Evolutionary conservation across 1,140 invertebrate genomes (phyloP).

Genomic region (Philotrypesis tridentata): DNA sequence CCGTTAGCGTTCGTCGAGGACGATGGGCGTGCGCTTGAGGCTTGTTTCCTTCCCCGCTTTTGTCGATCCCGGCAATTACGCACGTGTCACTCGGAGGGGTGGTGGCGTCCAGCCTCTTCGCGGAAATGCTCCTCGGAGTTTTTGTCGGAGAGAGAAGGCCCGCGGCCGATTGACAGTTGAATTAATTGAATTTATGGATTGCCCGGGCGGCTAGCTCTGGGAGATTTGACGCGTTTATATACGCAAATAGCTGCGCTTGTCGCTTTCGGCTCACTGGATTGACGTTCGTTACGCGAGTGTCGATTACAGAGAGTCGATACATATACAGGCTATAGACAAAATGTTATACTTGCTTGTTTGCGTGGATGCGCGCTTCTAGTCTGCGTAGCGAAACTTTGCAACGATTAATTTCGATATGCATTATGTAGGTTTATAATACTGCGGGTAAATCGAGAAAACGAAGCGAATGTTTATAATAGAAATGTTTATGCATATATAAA

Average conservation of each 20-base stretch:
- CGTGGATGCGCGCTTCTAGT: no score
- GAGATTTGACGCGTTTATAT: conserved; percentile 13
- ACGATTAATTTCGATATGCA: no score
- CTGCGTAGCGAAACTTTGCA: no score
- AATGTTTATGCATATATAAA: no score
- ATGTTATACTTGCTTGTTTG: no score
- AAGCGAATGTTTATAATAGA: no score
- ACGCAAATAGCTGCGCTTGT: background rate
- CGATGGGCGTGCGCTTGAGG: background rate
- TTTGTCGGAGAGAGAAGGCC: conserved; percentile 13
- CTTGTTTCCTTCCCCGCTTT: conserved; percentile 49
- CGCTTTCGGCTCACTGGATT: background rate
- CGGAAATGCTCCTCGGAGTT: conserved; percentile 28
- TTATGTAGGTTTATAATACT: no score
- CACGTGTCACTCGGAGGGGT: conserved; percentile 45
- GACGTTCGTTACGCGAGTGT: background rate
- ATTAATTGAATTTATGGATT: conserved; percentile 37
- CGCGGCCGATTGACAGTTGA: conserved; percentile 18
- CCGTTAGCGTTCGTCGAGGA: background rate
- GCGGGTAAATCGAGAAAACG: no score
- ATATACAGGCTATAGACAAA: no score
- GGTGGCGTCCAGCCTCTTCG: background rate
- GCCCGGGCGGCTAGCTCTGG: background rate
- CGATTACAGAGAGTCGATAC: no score
- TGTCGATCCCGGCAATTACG: conserved; percentile 54